phyloP scores from a whole-genome alignment of 1,140 invertebrate genomes.

The Drosophila equinoxialis region DNA sequence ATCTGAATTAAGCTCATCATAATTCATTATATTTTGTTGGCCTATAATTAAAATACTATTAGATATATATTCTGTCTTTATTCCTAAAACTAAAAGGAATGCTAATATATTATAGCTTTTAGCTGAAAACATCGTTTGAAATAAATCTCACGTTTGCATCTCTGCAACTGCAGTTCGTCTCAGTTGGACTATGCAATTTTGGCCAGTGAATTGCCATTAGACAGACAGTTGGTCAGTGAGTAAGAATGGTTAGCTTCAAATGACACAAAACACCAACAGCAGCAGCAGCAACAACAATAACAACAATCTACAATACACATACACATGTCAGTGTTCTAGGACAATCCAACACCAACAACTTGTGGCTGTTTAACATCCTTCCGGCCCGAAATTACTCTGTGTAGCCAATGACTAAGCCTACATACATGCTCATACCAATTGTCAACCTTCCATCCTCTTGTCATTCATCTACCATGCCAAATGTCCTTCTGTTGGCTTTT shows the following conservation, averaged over 20 bases:
- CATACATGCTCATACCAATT: not conserved
- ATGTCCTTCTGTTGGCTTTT: not conserved
- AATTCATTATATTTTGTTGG: no score
- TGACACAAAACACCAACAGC: no score
- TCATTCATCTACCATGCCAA: not conserved
- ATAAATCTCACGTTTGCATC: not conserved
- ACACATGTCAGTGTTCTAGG: constrained; percentile 1
- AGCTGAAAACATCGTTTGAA: not conserved
- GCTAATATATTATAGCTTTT: no score
- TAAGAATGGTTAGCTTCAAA: not conserved
- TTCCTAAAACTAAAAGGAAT: no score
- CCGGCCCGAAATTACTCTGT: constrained; percentile 2
- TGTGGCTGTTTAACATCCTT: constrained; percentile 3
- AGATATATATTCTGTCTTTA: no score
- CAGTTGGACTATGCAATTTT: not conserved
- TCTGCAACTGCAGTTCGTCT: not conserved
- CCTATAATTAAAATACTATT: no score
- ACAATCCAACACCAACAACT: constrained; percentile 3
- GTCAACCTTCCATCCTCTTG: not conserved
- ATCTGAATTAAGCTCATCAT: no score
- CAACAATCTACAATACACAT: constrained; percentile 30
- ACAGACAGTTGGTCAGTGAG: not conserved
- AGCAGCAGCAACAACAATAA: not conserved
- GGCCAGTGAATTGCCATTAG: constrained; percentile 4
- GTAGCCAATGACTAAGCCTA: not conserved